These are phyloP conservation scores for Rattus norvegicus DNA, from an alignment of 2,113 vertebrate genomes.

Conservation along the genomic window GRCr8 NC_086035.1:23605001-23605500, in stretches of 20 bases:
- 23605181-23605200: background rate
- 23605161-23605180: constrained; percentile 31
- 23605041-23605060: background rate
- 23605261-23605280: constrained; percentile 9
- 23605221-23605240: background rate
- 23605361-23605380: no score
- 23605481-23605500: no score
- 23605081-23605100: constrained; percentile 24
- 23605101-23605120: constrained; percentile 18
- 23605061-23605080: background rate
- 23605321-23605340: no score
- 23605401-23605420: no score
- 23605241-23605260: background rate
- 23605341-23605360: no score
- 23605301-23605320: background rate
- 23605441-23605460: no score
- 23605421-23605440: no score
- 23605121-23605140: constrained; percentile 21
- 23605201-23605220: constrained; percentile 53
- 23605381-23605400: no score
- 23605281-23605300: constrained; percentile 41
- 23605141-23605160: constrained; percentile 32
- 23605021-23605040: background rate
- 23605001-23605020: background rate
- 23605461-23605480: no score